These are phyloP conservation scores for Pristionchus maxplancki DNA, from an alignment of 2,888 invertebrate genomes.

Conservation along the genomic window DNA sequence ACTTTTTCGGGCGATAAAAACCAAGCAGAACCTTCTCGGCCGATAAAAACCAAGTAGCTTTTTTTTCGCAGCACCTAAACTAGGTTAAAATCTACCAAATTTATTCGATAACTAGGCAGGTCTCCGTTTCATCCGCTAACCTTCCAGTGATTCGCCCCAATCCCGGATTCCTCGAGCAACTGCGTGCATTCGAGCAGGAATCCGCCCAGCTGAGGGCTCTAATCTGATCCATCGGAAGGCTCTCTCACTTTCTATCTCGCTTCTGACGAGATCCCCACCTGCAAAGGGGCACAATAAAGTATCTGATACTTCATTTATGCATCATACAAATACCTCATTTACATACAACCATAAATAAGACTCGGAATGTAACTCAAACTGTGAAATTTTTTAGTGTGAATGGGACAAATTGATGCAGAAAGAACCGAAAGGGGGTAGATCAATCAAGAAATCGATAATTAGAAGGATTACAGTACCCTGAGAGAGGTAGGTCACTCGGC, in stretches of 20 bases:
- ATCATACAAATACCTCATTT: not conserved
- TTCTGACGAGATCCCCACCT: too few species aligned
- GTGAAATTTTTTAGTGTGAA: not conserved
- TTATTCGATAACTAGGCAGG: too few species aligned
- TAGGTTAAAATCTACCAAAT: too few species aligned
- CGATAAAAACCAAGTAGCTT: not conserved
- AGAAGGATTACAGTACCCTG: not conserved
- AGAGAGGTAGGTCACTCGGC: not conserved
- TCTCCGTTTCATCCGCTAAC: not conserved
- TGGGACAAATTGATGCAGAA: slow-evolving; percentile 83
- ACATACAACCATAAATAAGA: not conserved
- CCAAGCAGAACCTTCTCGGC: too few species aligned
- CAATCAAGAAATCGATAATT: not conserved
- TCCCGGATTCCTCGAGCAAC: slow-evolving; percentile 70
- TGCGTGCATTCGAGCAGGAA: slow-evolving; percentile 64
- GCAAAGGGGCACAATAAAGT: not conserved
- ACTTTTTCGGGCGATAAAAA: too few species aligned
- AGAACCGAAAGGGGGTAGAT: not conserved
- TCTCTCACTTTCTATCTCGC: too few species aligned
- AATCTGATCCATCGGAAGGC: not conserved
- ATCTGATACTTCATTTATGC: not conserved
- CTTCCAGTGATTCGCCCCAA: slow-evolving; percentile 70
- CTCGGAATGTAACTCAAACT: not conserved
- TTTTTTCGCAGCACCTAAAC: too few species aligned
- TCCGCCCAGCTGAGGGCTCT: not conserved